Conservation (phyloP, 2,797 vertebrate species). For the Geotrypetes seraphini region DNA sequence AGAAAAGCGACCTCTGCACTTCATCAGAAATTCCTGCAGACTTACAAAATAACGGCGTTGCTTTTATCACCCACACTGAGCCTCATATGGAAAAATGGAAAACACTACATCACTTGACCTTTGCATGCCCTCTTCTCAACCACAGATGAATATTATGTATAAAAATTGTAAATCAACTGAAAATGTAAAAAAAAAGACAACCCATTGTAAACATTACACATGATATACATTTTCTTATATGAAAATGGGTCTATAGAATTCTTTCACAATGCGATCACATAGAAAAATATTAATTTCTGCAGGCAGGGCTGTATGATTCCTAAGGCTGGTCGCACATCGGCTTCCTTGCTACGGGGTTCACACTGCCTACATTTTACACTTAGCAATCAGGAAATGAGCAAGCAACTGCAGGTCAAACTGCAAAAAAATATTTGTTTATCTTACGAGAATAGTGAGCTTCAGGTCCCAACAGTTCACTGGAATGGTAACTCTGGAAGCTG, state of each 20-base stretch:
- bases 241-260: slow-evolving; percentile 32
- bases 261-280: slow-evolving; percentile 30
- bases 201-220: slow-evolving; percentile 31
- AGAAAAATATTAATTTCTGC: slow-evolving; percentile 29
- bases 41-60: slow-evolving; percentile 62
- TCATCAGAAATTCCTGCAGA: slow-evolving; percentile 70
- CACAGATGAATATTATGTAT: slow-evolving; percentile 56
- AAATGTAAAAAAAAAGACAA: slow-evolving; percentile 32
- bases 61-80: slow-evolving; percentile 72
- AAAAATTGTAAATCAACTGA: slow-evolving; percentile 65
- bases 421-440: slow-evolving; percentile 45
- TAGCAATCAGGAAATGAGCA: slow-evolving; percentile 26
- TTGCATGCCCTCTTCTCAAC: slow-evolving; percentile 63
- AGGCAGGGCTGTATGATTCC: slow-evolving; percentile 25
- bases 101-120: slow-evolving; percentile 87
- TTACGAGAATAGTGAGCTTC: slow-evolving; percentile 41
- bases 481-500: too few relatives aligned
- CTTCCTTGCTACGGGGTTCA: slow-evolving; percentile 10
- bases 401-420: slow-evolving; percentile 32
- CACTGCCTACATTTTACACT: slow-evolving; percentile 17
- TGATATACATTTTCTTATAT: slow-evolving; percentile 22
- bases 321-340: slow-evolving; percentile 10
- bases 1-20: slow-evolving; percentile 72
- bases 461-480: slow-evolving; percentile 43
- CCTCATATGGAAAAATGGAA: slow-evolving; percentile 76